phyloP scores from a whole-genome alignment of 1,140 invertebrate species.

The Acromyrmex charruanus region DNA sequence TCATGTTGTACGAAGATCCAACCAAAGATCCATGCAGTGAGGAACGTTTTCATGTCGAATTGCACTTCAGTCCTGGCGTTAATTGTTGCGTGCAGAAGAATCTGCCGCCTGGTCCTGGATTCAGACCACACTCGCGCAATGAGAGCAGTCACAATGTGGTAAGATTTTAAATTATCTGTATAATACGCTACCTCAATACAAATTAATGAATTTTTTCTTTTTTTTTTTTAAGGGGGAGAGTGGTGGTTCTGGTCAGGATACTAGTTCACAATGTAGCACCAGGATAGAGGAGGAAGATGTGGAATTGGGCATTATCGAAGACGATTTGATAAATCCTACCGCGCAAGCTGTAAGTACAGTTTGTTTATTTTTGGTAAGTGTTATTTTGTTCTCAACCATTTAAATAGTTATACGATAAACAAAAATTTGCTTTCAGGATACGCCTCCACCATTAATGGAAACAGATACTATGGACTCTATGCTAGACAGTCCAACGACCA shows the following conservation, averaged over 20 bases:
- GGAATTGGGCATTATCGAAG: conserved; percentile 81
- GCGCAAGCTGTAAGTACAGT: conserved; percentile 71
- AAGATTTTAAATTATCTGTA: conserved; percentile 56
- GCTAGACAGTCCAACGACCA: conserved; percentile 84
- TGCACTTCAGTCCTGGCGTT: conserved; percentile 99
- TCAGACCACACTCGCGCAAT: conserved; percentile 95
- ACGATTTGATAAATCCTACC: conserved; percentile 76
- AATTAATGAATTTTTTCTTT: conserved; percentile 8
- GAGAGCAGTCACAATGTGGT: conserved; percentile 88
- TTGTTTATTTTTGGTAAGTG: background rate
- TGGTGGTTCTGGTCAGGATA: conserved; percentile 82
- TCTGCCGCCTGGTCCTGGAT: conserved; percentile 96
- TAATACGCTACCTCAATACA: background rate
- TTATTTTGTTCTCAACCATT: conserved; percentile 34
- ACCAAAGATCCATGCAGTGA: conserved; percentile 97
- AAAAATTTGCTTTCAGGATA: conserved; percentile 72
- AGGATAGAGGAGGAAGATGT: conserved; percentile 89
- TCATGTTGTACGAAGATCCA: conserved; percentile 99
- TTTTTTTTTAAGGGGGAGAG: conserved; percentile 76
- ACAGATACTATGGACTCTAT: conserved; percentile 78
- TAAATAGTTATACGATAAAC: conserved; percentile 26
- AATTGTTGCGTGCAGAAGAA: conserved; percentile 98
- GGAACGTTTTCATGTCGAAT: conserved; percentile 97
- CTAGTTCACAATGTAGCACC: conserved; percentile 85
- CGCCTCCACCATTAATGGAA: conserved; percentile 80